phyloP scores from a whole-genome alignment of 2,888 invertebrate genomes.

The Ophion ventricosus region DNA sequence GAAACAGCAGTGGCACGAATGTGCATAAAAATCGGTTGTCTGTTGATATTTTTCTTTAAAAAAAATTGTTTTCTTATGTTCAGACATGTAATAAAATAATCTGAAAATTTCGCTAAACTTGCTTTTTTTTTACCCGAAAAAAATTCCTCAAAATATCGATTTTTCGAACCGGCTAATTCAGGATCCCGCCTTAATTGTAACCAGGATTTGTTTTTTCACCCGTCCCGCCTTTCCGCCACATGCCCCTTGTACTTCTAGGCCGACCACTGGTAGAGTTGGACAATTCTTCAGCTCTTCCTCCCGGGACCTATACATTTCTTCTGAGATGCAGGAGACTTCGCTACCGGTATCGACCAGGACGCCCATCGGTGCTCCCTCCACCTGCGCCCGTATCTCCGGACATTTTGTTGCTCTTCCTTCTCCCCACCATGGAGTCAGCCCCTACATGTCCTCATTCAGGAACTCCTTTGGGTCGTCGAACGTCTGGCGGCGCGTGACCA shows the following conservation, averaged over 20 bases:
- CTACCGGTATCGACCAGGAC: conserved; percentile 15
- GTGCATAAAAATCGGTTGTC: no score
- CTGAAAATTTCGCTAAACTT: no score
- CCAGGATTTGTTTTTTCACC: conserved; percentile 6
- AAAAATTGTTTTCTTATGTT: no score
- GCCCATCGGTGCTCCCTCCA: background rate
- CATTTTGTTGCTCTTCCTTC: background rate
- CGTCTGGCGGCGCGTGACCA: no score
- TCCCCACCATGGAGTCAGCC: background rate
- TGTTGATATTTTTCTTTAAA: no score
- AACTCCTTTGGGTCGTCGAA: conserved; percentile 3
- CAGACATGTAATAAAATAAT: no score
- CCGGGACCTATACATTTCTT: conserved; percentile 18
- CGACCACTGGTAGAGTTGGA: conserved; percentile 23
- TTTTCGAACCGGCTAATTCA: no score
- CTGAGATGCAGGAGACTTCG: conserved; percentile 12
- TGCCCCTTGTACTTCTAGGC: conserved; percentile 27
- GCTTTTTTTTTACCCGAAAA: no score
- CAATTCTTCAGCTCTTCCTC: background rate
- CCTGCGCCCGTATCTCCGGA: conserved; percentile 22
- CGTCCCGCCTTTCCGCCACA: background rate
- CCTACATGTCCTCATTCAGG: background rate
- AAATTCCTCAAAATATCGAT: no score
- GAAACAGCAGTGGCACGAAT: no score
- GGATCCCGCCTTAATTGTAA: no score